These are phyloP conservation scores for Lacerta viridis DNA, from an alignment of 2,797 vertebrate species.

Conservation along the genomic window DNA sequence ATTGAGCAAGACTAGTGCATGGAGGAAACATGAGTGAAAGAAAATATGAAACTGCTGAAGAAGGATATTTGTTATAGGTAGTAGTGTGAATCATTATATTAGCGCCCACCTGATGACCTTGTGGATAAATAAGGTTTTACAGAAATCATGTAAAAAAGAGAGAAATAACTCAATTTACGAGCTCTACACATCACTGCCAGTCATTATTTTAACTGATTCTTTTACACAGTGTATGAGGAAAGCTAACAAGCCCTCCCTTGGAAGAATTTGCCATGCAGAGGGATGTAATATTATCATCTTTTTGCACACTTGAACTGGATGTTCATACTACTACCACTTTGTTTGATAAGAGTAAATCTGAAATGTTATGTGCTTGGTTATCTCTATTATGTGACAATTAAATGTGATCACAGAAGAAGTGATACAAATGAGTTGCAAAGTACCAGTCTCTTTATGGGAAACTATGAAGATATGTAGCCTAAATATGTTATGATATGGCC, in stretches of 20 bases:
- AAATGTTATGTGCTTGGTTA: not conserved
- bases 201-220: not conserved
- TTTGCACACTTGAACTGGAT: not conserved
- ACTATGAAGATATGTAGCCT: not conserved
- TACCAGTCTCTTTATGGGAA: not conserved
- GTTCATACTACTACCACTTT: not conserved
- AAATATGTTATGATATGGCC: not conserved
- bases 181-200: not conserved
- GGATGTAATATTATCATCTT: not conserved
- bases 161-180: not conserved
- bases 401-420: not conserved
- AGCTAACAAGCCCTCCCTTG: not conserved
- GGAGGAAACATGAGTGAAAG: no score
- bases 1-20: no score
- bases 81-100: not conserved
- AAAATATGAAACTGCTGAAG: not conserved
- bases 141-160: not conserved
- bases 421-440: not conserved
- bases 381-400: not conserved
- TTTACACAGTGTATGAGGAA: not conserved
- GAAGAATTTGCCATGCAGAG: not conserved
- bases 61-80: not conserved
- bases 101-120: not conserved
- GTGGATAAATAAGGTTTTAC: no score
- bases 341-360: not conserved